Conservation (phyloP, 2,113 vertebrate species). For the Bettongia penicillata region DNA sequence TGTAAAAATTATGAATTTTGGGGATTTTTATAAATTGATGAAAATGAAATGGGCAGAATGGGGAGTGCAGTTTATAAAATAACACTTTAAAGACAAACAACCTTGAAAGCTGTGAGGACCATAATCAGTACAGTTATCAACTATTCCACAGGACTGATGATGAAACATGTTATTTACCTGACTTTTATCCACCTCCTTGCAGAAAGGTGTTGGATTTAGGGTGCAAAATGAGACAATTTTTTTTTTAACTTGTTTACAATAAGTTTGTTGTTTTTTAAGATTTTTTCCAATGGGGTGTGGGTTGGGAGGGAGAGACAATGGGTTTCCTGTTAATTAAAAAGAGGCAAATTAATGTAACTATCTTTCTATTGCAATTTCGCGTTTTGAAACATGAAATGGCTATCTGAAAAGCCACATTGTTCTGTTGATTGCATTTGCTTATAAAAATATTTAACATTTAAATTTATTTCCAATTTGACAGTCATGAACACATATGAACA, state of each 20-base stretch:
- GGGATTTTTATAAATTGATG: background rate
- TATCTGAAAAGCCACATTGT: background rate
- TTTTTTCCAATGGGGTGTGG: background rate
- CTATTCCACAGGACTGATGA: background rate
- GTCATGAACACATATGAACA: background rate
- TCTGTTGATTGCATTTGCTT: background rate
- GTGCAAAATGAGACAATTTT: background rate
- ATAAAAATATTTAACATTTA: background rate
- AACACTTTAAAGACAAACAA: background rate
- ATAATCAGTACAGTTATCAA: background rate
- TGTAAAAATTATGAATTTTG: background rate
- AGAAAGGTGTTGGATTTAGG: background rate
- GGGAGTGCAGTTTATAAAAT: background rate
- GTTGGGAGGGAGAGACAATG: background rate
- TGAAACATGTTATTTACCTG: background rate
- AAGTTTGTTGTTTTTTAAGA: background rate
- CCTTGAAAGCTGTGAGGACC: background rate
- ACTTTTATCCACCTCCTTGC: background rate
- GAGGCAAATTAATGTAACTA: background rate
- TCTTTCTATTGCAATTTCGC: background rate
- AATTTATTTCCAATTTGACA: background rate
- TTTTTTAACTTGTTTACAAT: background rate
- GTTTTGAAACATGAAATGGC: background rate
- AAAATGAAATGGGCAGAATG: background rate
- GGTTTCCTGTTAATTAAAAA: background rate